phyloP scores from a whole-genome alignment of 1,140 invertebrate genomes.

The Meloidogyne floridensis region DNA sequence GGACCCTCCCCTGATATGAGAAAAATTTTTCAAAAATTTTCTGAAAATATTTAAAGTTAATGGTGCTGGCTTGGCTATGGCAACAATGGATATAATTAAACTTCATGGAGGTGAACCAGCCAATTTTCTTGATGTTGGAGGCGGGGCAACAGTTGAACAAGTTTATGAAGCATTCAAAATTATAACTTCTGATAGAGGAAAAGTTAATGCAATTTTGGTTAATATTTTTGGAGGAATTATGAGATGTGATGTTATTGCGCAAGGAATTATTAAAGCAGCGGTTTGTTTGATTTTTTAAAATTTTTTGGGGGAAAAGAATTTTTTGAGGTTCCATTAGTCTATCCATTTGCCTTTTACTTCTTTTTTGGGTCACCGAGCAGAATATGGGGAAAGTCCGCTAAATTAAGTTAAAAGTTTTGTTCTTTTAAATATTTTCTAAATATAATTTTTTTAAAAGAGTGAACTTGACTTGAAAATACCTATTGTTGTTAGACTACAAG shows the following conservation, averaged over 20 bases:
- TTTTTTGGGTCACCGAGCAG: no score
- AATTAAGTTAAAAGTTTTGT: no score
- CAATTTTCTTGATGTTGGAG: slow-evolving; percentile 82
- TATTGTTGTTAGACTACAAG: slow-evolving; percentile 76
- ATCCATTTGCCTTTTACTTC: no score
- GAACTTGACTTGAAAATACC: slow-evolving; percentile 84
- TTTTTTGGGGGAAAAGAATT: background rate
- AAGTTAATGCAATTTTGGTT: slow-evolving; percentile 73
- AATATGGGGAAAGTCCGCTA: no score
- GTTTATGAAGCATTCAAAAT: slow-evolving; percentile 94
- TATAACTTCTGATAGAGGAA: slow-evolving; percentile 76
- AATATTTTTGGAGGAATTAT: slow-evolving; percentile 82
- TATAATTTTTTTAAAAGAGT: slow-evolving; percentile 67
- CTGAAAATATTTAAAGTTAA: slow-evolving; percentile 73
- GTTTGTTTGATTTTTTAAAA: background rate
- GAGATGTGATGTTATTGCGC: slow-evolving; percentile 92
- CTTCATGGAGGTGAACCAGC: slow-evolving; percentile 81
- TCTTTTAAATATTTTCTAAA: background rate
- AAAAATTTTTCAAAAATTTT: no score
- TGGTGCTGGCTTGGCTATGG: slow-evolving; percentile 94
- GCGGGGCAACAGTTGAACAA: slow-evolving; percentile 84
- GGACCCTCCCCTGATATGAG: no score
- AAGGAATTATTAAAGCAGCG: slow-evolving; percentile 86
- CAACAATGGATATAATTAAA: slow-evolving; percentile 68
- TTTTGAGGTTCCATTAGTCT: no score